Evolutionary conservation across 2,888 invertebrate species (phyloP).

Genomic region (Alloplasta piceator): DNA sequence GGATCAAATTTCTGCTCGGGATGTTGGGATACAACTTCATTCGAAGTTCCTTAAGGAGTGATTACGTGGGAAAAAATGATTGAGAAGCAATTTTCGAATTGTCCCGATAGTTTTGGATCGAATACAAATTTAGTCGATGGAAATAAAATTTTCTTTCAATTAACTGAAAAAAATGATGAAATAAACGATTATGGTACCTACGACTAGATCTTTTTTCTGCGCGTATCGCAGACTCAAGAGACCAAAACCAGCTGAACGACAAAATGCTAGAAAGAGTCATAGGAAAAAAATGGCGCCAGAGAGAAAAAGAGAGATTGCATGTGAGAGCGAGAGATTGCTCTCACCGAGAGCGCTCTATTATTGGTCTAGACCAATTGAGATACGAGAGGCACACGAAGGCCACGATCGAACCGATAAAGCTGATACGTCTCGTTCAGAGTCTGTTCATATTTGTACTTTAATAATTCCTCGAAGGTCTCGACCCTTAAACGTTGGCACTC

Average conservation of each 20-base stretch:
- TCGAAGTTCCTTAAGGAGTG: too few relatives aligned
- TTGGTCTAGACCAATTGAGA: constrained; percentile 67
- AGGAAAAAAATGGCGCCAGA: constrained; percentile 52
- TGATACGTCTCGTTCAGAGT: constrained; percentile 41
- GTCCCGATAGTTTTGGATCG: too few relatives aligned
- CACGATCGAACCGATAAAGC: constrained; percentile 61
- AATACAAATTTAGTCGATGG: too few relatives aligned
- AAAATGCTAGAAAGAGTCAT: constrained; percentile 52
- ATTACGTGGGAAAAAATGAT: too few relatives aligned
- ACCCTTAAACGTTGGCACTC: constrained; percentile 50
- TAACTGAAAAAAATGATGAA: too few relatives aligned
- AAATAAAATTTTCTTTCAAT: too few relatives aligned
- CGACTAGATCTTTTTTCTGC: too few relatives aligned
- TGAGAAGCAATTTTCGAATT: too few relatives aligned
- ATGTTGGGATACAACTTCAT: too few relatives aligned
- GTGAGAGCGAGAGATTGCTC: constrained; percentile 58
- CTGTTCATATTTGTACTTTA: constrained; percentile 25
- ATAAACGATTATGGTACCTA: too few relatives aligned
- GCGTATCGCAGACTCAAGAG: constrained; percentile 18
- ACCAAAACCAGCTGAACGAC: constrained; percentile 60
- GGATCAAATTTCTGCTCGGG: too few relatives aligned
- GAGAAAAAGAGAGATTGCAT: constrained; percentile 59
- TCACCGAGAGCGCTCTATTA: constrained; percentile 62
- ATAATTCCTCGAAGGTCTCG: constrained; percentile 59
- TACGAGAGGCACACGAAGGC: constrained; percentile 63